A percentile compares a stretch with the other conserved stretches of the same genome.
phyloP scores from a whole-genome alignment of 2,888 invertebrate species.

The Clunio marinus region DNA sequence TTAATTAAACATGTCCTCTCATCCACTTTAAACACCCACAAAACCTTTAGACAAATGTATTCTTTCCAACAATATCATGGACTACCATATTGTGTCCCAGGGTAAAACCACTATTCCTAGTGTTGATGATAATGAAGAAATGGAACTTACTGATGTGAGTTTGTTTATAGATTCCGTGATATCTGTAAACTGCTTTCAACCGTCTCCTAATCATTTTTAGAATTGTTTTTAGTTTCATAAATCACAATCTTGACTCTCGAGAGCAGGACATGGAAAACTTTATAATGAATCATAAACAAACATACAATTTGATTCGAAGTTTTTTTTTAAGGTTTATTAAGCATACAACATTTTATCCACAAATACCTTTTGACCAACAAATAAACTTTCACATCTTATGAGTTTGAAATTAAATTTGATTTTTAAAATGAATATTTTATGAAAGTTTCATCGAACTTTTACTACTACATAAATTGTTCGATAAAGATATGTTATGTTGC shows the following conservation, averaged over 20 bases:
- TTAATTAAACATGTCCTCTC: too few species aligned
- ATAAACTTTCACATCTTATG: too few species aligned
- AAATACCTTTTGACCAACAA: background rate
- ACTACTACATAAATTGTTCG: too few species aligned
- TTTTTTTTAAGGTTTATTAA: too few species aligned
- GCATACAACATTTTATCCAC: background rate
- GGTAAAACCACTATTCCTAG: slow-evolving; percentile 82
- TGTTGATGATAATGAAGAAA: slow-evolving; percentile 83
- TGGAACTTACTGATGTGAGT: slow-evolving; percentile 70
- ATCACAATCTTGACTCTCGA: background rate
- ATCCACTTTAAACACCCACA: background rate
- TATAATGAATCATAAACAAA: too few species aligned
- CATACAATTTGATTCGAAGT: too few species aligned
- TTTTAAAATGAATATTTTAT: too few species aligned
- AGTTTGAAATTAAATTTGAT: too few species aligned
- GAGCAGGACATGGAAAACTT: too few species aligned
- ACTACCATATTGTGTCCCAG: slow-evolving; percentile 82
- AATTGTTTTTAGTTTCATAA: background rate
- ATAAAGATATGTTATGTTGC: too few species aligned
- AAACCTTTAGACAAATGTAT: slow-evolving; percentile 51
- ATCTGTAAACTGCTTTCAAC: background rate
- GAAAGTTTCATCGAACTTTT: too few species aligned
- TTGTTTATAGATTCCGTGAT: too few species aligned
- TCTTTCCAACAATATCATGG: slow-evolving; percentile 67
- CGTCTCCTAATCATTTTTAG: background rate